These are phyloP conservation scores for Oncorhynchus mykiss DNA, from an alignment of 2,113 vertebrate genomes.

Conservation along the genomic window DNA sequence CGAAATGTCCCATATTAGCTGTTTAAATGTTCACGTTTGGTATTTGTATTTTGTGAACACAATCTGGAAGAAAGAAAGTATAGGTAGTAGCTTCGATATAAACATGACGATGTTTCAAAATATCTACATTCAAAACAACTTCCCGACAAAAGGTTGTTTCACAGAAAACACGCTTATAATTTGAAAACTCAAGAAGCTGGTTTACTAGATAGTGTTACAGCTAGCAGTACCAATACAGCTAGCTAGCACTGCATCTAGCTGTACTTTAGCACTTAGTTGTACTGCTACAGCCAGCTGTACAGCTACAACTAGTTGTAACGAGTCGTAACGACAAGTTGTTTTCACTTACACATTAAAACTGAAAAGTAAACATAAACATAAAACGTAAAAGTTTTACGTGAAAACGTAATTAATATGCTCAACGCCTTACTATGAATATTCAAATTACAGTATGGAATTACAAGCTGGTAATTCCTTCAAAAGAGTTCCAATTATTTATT, in stretches of 20 bases:
- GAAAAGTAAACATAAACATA: neutral
- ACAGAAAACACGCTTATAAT: too few relatives aligned
- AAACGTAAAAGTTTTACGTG: neutral
- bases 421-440: conserved; percentile 38
- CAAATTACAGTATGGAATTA: conserved; percentile 56
- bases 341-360: neutral
- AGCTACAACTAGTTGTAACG: neutral
- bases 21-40: too few relatives aligned
- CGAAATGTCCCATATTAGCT: too few relatives aligned
- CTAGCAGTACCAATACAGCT: neutral
- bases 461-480: conserved; percentile 61
- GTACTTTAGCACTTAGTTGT: neutral
- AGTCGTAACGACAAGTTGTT: neutral
- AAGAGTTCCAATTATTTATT: conserved; percentile 59
- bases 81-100: too few relatives aligned
- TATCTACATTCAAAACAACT: too few relatives aligned
- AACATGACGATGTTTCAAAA: too few relatives aligned
- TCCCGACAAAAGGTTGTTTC: too few relatives aligned
- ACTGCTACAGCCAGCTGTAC: neutral
- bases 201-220: neutral
- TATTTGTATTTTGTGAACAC: too few relatives aligned
- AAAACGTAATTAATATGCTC: conserved; percentile 45
- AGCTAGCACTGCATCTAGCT: neutral
- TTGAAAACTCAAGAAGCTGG: too few relatives aligned
- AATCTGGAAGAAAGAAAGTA: too few relatives aligned